Conservation (phyloP, 2,797 vertebrate species). For the Poeciliopsis turneri region DNA sequence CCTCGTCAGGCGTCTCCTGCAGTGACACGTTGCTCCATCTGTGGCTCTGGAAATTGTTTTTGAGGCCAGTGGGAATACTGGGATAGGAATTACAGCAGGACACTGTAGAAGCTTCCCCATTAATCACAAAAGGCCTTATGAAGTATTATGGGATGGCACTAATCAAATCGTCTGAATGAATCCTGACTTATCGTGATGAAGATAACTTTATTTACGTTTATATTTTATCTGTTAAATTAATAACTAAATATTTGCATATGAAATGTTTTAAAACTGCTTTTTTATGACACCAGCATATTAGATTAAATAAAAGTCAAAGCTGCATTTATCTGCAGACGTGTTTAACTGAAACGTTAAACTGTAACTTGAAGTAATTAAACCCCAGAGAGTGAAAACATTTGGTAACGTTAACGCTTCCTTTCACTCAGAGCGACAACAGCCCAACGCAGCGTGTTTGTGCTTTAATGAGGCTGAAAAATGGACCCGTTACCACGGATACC, state of each 20-base stretch:
- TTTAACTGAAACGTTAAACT: background rate
- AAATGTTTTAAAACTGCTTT: no score
- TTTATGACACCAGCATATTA: background rate
- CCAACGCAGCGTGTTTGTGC: background rate
- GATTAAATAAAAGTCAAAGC: background rate
- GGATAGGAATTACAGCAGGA: constrained; percentile 27
- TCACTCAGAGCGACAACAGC: background rate
- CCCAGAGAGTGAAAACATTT: background rate
- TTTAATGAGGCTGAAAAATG: background rate
- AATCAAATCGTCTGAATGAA: constrained; percentile 9
- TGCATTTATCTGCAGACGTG: background rate
- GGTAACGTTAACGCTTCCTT: background rate
- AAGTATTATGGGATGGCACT: constrained; percentile 14
- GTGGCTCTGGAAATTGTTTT: constrained; percentile 29
- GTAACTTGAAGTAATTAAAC: background rate
- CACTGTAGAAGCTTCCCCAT: background rate
- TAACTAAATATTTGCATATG: background rate
- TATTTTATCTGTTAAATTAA: background rate
- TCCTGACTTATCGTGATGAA: background rate
- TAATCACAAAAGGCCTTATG: constrained; percentile 26
- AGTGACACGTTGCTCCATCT: constrained; percentile 15
- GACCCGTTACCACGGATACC: background rate
- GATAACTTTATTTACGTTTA: background rate
- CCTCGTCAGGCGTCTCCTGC: background rate
- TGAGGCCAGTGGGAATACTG: constrained; percentile 26